Conservation (phyloP, 2,888 invertebrate species). For the Drosophila sordidula region DNA sequence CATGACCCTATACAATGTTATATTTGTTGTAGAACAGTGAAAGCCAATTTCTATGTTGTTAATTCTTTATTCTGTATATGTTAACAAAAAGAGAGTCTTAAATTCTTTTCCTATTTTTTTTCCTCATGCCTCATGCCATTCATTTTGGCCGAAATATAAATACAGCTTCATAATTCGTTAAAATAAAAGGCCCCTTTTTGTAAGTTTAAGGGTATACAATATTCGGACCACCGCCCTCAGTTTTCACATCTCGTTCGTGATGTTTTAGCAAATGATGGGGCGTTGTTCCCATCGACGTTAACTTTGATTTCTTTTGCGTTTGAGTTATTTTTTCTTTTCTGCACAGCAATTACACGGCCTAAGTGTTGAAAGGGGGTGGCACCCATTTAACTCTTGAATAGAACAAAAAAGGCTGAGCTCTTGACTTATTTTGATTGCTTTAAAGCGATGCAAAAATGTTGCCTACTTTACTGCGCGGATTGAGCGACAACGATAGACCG, state of each 20-base stretch:
- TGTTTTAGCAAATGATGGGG: slow-evolving; percentile 32
- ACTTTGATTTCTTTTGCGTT: slow-evolving; percentile 45
- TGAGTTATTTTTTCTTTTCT: slow-evolving; percentile 7
- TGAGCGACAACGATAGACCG: slow-evolving; percentile 18
- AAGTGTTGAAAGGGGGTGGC: slow-evolving; percentile 30
- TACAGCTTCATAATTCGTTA: too few species aligned
- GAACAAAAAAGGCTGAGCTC: slow-evolving; percentile 9
- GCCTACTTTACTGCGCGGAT: slow-evolving; percentile 44
- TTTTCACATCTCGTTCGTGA: neutral
- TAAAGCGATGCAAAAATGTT: slow-evolving; percentile 34
- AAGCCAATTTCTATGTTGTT: too few species aligned
- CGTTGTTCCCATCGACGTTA: slow-evolving; percentile 19
- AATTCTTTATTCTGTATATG: too few species aligned
- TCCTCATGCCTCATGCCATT: too few species aligned
- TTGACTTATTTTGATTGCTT: slow-evolving; percentile 52
- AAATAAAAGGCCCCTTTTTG: too few species aligned
- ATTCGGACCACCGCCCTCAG: neutral
- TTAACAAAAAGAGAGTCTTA: too few species aligned
- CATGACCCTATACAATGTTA: neutral
- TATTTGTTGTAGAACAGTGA: too few species aligned
- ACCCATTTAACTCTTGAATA: neutral
- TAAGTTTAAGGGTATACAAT: slow-evolving; percentile 21
- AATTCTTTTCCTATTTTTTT: too few species aligned
- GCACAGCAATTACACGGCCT: slow-evolving; percentile 47
- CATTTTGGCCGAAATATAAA: too few species aligned